Evolutionary conservation across 2,888 invertebrate species (phyloP), one percentile per base, ranked within the genome.

Genomic region (Lycocerus yunnanus): DNA sequence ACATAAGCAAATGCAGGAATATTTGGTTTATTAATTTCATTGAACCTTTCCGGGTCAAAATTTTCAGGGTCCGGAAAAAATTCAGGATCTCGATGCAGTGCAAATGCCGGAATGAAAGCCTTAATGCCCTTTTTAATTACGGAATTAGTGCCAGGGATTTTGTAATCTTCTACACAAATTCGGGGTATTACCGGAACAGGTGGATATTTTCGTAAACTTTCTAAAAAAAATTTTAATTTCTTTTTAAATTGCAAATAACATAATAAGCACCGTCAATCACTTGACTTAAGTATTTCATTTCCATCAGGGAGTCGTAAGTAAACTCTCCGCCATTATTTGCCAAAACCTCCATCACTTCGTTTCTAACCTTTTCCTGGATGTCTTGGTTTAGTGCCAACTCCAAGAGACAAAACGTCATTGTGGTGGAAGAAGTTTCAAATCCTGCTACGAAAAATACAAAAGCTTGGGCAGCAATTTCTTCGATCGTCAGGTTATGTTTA

Each of bases 271-370:
- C 81, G n/a, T 81, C 69, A 6, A 89, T 81, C 4, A 89, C 87
- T 80, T 87, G 86, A 66, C 88, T 88, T 72, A 90, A 78, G 79
- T 89, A 90, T 0, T 83, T 82, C 87, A 90, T 86, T 21, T 89
- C 88, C 77, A 83, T 82, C 71, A 89, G 78, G 1, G 87, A 85
- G 10, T 89, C 89, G 77, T 89, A 89, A 5, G 85, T 87, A n/a
- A 89, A 78, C 75, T 86, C 78, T 0, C 86, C 86, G 6, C 86
- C 82, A 69, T 88, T 82, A 24, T 83, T 84, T 9, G 80, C 79
- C 20, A 88, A 73, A 1, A 87, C 86, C 0, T 73, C 78, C 1
- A 83, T 79, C 2, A 90, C 86, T 80, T 90, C 89, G 0, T 81
- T 74, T 11, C 88, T 80, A 0, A 87, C 77, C 65, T 84, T 87